Conservation (phyloP, 2,797 vertebrate species). For the Steatocranus sp. region DNA sequence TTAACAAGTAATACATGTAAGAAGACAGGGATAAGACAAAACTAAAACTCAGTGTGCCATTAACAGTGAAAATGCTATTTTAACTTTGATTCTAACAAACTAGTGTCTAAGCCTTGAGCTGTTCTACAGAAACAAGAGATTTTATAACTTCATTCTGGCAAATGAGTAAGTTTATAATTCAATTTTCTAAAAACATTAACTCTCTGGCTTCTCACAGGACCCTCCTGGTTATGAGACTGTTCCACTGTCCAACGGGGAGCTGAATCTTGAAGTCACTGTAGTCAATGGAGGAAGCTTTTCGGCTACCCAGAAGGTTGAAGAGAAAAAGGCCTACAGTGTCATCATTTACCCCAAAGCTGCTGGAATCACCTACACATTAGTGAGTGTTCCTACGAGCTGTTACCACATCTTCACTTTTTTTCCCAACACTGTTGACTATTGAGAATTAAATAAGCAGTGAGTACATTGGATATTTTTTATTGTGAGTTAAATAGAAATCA, state of each 20-base stretch:
- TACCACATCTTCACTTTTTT: neutral
- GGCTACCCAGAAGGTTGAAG: conserved; percentile 54
- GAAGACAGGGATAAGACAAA: neutral
- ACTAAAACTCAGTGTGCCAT: neutral
- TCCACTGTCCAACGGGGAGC: conserved; percentile 53
- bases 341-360: conserved; percentile 56
- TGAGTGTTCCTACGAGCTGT: conserved; percentile 60
- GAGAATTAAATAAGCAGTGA: neutral
- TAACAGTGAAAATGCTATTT: neutral
- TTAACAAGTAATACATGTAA: neutral
- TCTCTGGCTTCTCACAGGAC: conserved; percentile 67
- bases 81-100: neutral
- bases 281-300: conserved; percentile 5
- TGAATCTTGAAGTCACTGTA: conserved; percentile 43
- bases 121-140: neutral
- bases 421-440: neutral
- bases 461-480: neutral
- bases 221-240: conserved; percentile 76
- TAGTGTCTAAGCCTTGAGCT: neutral
- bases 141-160: neutral
- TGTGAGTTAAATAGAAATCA: neutral
- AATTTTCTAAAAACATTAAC: neutral
- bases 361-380: conserved; percentile 74
- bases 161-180: neutral
- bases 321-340: conserved; percentile 80